These are phyloP conservation scores for Ciconia boyciana DNA, from an alignment of 2,113 vertebrate species.

Conservation along the genomic window DNA sequence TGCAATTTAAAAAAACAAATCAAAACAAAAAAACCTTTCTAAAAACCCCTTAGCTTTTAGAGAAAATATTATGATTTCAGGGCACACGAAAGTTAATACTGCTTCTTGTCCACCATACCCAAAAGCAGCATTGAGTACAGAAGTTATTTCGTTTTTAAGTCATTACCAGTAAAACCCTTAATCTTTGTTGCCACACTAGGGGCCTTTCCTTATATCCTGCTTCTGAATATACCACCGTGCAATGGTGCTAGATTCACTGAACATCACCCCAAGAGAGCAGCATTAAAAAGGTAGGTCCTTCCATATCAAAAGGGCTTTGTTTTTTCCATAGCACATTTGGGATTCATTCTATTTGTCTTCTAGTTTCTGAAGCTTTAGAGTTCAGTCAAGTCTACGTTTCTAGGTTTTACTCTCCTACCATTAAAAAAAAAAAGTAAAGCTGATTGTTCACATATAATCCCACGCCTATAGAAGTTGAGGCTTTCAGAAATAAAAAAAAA, in stretches of 20 bases:
- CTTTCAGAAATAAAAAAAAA: neutral
- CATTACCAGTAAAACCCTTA: neutral
- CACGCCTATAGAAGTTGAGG: neutral
- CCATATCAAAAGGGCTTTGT: neutral
- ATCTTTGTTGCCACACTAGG: neutral
- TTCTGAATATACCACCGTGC: neutral
- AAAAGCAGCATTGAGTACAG: neutral
- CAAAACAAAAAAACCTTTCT: neutral
- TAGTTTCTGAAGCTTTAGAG: neutral
- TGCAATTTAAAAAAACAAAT: neutral
- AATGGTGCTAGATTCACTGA: neutral
- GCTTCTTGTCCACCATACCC: neutral
- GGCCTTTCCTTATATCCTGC: neutral
- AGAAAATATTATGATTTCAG: neutral
- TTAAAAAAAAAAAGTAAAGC: neutral
- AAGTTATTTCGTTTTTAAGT: constrained; percentile 11
- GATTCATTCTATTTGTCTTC: neutral
- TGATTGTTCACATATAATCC: neutral
- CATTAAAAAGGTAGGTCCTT: neutral
- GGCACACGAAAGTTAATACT: neutral
- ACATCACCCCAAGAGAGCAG: neutral
- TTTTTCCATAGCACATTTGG: neutral
- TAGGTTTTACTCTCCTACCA: neutral
- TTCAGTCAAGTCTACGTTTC: neutral
- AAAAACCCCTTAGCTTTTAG: fast-evolving